phyloP scores from a whole-genome alignment of 37 sponge, comb jelly and placozoan species.

The Haliclona indistincta region DNA sequence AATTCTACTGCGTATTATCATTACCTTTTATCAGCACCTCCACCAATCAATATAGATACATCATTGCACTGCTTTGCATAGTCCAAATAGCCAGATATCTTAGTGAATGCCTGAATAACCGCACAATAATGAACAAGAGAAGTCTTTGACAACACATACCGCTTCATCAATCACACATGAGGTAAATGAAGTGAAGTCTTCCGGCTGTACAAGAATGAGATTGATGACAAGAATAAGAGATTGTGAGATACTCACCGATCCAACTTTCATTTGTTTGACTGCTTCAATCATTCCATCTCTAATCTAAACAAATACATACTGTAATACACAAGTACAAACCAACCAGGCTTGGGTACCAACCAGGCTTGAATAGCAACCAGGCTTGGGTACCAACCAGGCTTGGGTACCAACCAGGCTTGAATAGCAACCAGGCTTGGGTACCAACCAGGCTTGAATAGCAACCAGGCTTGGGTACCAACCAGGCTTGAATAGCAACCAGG shows the following conservation, averaged over 20 bases:
- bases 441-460: too few relatives aligned
- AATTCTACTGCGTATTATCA: background rate
- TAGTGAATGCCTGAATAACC: constrained; percentile 51
- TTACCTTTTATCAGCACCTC: constrained; percentile 78
- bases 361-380: too few relatives aligned
- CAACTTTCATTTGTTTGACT: constrained; percentile 71
- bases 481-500: too few relatives aligned
- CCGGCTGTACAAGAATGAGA: constrained; percentile 39
- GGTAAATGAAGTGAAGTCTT: constrained; percentile 84
- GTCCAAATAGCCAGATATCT: constrained; percentile 77
- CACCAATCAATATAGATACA: constrained; percentile 68
- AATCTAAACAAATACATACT: constrained; percentile 45
- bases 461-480: too few relatives aligned
- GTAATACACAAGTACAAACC: background rate
- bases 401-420: too few relatives aligned
- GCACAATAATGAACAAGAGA: background rate
- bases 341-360: too few relatives aligned
- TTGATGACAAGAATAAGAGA: background rate
- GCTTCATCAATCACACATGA: constrained; percentile 93
- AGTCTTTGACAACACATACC: constrained; percentile 15
- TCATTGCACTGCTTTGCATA: constrained; percentile 61
- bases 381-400: too few relatives aligned
- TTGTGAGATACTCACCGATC: constrained; percentile 48
- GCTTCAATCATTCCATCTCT: constrained; percentile 65
- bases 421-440: too few relatives aligned